Evolutionary conservation across 2,888 invertebrate genomes (phyloP), one percentile per base, ranked within the genome.

Genomic region (Latrodectus elegans): DNA sequence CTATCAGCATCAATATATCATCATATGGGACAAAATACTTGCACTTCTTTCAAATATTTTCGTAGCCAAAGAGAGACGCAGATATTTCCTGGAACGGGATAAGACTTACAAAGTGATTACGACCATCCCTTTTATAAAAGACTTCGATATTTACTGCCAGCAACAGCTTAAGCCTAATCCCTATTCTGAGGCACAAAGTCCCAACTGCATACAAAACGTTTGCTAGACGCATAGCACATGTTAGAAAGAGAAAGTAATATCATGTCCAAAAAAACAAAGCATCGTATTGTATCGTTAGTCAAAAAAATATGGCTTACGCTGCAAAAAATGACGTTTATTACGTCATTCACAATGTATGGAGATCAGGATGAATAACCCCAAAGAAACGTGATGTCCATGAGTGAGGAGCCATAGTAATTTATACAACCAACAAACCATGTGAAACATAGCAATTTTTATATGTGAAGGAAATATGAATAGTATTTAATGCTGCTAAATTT

Each of bases 81-180:
- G 38, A 38, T 38, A 38, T 38, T 38, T 38, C 38, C 38, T 38
- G 38, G 4, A 38, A 38, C 38, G 6, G 38, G 38, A 38, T 38
- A 9, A 60, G n/a, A 60, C 60, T 60, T 71, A 49, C 64, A 67
- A 67, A 74, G 74, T 70, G 82, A 82, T 82, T 82, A 82, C 82
- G 52, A 74, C 68, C 15, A 14, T 26, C 64, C 49, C 38, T 55
- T 60, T 60, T 12, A n/a, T 38, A 38, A 17, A 14, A 15, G 14
- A 53, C 38, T 26, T 81, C 67, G n/a, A 73, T 73, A 81, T 81
- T 67, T 38, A 73, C 65, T 74, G 51, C 55, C 22, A 51, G 82
- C 82, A 75, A 75, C 82, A 68, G 82, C 75, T 81, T 81, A 74
- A 22, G 67, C 60, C 60, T 82, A 75, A 82, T 82, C 82, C 74